These are phyloP conservation scores for Crotalus helleri DNA, from an alignment of 2,113 vertebrate genomes.

Conservation along the genomic window DNA sequence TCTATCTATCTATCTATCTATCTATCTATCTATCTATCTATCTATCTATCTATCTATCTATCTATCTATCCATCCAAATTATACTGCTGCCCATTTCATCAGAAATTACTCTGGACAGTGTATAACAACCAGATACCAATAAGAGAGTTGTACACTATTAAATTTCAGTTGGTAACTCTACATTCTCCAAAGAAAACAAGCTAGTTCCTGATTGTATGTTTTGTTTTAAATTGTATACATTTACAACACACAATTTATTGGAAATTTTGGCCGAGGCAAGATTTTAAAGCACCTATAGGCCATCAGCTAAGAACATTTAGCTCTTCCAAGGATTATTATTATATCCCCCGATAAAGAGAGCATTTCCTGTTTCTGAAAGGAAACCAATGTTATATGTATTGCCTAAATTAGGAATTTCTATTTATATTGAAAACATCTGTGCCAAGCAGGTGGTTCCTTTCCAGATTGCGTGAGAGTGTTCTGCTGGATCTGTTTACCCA, in stretches of 20 bases:
- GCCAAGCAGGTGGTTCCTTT: conserved; percentile 8
- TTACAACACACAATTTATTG: neutral
- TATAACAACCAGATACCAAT: neutral
- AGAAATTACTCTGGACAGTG: neutral
- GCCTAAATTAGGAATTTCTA: neutral
- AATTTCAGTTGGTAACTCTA: neutral
- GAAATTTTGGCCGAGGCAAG: neutral
- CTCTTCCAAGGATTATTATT: neutral
- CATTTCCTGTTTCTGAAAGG: conserved; percentile 6
- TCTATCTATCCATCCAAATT: neutral
- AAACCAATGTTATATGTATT: neutral
- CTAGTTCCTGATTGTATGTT: neutral
- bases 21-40: neutral
- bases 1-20: neutral
- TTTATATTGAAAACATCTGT: conserved; percentile 20
- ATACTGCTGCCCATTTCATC: neutral
- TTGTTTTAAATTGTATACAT: neutral
- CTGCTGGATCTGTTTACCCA: neutral
- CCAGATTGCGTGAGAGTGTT: neutral
- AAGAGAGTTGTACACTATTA: neutral
- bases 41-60: neutral
- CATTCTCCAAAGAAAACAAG: neutral
- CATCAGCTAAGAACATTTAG: neutral
- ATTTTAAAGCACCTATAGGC: neutral
- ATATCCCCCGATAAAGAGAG: neutral